phyloP scores from a whole-genome alignment of 23 tunicate species.

The Diplosoma virens region DNA sequence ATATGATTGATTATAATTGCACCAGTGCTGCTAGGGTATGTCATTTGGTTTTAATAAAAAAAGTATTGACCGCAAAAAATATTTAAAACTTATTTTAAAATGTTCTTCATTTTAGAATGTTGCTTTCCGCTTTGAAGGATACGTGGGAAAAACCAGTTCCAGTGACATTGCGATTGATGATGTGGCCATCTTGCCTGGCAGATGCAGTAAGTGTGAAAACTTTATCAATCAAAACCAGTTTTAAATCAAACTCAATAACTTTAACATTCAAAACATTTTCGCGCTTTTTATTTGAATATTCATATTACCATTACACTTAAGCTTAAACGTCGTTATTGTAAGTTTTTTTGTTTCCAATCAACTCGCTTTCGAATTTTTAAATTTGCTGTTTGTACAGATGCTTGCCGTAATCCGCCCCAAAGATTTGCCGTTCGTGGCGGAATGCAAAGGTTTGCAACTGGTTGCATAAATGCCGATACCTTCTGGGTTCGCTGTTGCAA shows the following conservation, averaged over 20 bases:
- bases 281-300: too few species aligned
- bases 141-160: conserved; percentile 43
- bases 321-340: too few species aligned
- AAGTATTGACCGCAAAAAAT: neutral
- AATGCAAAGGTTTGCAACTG: conserved; percentile 55
- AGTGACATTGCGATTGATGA: conserved; percentile 90
- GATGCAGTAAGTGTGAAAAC: conserved; percentile 68
- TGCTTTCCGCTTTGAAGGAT: conserved; percentile 74
- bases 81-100: neutral
- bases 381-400: conserved; percentile 41
- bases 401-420: conserved; percentile 47
- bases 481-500: conserved; percentile 87
- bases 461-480: conserved; percentile 54
- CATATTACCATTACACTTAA: too few species aligned
- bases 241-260: too few species aligned
- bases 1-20: conserved; percentile 54
- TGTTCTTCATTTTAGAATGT: conserved; percentile 35
- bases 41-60: too few species aligned
- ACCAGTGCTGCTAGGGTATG: too few species aligned
- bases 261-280: too few species aligned
- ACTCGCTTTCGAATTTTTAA: too few species aligned
- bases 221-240: too few species aligned
- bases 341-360: too few species aligned
- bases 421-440: conserved; percentile 26
- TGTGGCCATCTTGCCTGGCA: conserved; percentile 61